A percentile compares a stretch with the other conserved stretches of the same genome.
phyloP scores from a whole-genome alignment of 2,113 vertebrate genomes.

The Anhinga anhinga region DNA sequence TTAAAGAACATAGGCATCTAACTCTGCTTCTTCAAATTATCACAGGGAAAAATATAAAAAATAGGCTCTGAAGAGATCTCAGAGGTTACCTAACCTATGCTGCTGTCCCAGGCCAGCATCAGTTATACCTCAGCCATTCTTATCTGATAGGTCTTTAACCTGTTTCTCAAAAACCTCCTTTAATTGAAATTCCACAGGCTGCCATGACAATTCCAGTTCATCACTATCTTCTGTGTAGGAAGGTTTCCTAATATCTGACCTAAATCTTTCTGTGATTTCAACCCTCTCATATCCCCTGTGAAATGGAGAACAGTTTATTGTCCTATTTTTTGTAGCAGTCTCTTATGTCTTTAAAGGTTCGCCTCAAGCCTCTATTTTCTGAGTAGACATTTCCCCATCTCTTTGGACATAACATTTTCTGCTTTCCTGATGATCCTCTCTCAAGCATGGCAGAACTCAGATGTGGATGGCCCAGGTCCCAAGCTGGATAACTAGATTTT shows the following conservation, averaged over 20 bases:
- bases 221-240: background rate
- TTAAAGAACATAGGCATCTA: background rate
- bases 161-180: background rate
- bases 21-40: background rate
- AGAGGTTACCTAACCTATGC: background rate
- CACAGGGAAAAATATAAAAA: background rate
- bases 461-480: background rate
- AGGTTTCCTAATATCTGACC: background rate
- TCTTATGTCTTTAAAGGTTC: background rate
- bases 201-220: background rate
- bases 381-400: background rate
- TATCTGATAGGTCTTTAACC: background rate
- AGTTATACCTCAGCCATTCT: background rate
- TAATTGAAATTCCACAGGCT: background rate
- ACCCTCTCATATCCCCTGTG: background rate
- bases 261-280: background rate
- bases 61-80: background rate
- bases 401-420: background rate
- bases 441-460: background rate
- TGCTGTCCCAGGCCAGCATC: background rate
- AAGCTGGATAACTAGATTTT: background rate
- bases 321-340: background rate
- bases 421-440: background rate
- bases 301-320: background rate
- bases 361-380: background rate